phyloP scores from a whole-genome alignment of 2,113 vertebrate genomes.

The Tenrec ecaudatus region DNA sequence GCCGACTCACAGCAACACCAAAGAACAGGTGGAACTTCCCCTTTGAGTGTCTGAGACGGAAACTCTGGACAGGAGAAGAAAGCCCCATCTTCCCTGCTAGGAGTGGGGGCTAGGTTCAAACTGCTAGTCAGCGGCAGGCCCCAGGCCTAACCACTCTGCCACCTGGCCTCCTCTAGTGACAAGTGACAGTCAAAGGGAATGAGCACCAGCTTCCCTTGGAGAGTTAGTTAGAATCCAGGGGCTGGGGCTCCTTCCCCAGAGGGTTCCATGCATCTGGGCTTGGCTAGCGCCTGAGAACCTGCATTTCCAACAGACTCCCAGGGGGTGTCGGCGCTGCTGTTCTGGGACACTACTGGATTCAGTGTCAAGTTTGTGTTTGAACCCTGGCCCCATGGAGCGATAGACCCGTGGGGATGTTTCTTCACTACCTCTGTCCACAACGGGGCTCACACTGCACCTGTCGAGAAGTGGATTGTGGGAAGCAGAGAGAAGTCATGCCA shows the following conservation, averaged over 20 bases:
- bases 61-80: no score
- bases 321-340: background rate
- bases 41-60: no score
- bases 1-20: no score
- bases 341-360: fast-evolving
- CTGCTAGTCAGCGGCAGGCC: no score
- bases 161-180: no score
- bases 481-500: background rate
- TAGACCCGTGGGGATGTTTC: background rate
- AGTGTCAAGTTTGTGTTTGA: background rate
- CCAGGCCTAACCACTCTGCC: no score
- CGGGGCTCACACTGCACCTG: background rate
- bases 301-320: background rate
- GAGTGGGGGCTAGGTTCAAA: no score
- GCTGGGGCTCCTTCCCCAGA: background rate
- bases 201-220: background rate
- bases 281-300: background rate
- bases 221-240: background rate
- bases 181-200: no score
- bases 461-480: constrained; percentile 8
- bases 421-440: background rate
- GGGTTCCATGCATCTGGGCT: background rate
- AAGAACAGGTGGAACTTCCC: no score
- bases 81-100: no score
- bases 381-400: background rate